phyloP scores from a whole-genome alignment of 2,113 vertebrate species.

The Cercocebus atys region DNA sequence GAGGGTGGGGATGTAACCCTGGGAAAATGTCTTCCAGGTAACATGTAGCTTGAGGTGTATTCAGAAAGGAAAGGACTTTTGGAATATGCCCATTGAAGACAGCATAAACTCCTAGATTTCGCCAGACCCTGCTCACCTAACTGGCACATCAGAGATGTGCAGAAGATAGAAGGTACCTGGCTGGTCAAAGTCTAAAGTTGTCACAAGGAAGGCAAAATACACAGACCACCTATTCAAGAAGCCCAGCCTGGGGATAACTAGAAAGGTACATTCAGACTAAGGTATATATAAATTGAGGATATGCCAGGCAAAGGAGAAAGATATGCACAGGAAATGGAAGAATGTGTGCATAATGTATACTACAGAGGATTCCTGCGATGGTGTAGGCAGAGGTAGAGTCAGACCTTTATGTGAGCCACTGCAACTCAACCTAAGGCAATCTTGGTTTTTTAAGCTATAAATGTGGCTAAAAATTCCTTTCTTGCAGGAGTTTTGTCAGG shows the following conservation, averaged over 20 bases:
- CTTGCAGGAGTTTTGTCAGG: background rate
- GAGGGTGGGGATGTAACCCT: background rate
- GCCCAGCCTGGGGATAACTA: background rate
- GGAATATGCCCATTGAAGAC: background rate
- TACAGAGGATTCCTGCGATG: background rate
- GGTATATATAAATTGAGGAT: background rate
- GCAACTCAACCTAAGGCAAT: background rate
- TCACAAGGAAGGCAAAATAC: background rate
- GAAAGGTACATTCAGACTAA: background rate
- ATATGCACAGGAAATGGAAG: background rate
- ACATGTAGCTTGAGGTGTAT: background rate
- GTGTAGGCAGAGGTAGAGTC: background rate
- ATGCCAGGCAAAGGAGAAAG: background rate
- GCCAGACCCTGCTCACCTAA: background rate
- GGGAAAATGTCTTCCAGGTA: background rate
- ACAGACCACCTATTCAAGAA: background rate
- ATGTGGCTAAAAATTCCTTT: background rate
- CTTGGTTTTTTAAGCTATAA: background rate
- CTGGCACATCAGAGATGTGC: background rate
- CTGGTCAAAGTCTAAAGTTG: background rate
- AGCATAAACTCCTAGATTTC: background rate
- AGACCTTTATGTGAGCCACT: background rate
- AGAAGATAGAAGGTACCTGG: background rate
- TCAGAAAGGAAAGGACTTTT: constrained; percentile 10
- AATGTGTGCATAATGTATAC: background rate